Evolutionary conservation across 2,797 vertebrate genomes (phyloP), one percentile per base, ranked within the genome.

Genomic region (Eidolon dupreanum): DNA sequence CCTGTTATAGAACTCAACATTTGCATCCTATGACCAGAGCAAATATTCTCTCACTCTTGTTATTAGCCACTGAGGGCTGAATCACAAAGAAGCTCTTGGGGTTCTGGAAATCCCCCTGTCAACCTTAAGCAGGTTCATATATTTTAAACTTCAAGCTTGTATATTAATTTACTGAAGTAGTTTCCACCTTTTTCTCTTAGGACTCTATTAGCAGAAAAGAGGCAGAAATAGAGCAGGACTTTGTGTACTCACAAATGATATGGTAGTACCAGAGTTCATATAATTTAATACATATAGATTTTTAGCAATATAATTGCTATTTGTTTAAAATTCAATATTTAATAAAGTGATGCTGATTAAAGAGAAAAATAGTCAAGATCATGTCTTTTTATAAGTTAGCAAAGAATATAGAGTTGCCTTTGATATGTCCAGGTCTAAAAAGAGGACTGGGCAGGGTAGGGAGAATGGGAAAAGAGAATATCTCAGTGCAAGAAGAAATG

Each of bases 311-410:
- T 70, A 79, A n/a, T 82, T 31, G 70, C 3, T 55, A 22, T 88
- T 36, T 85, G 96, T 20, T 92, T 81, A 84, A 96, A 92, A 90
- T 91, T 68, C n/a, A 75, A 2, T 61, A 66, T 75, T 87, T 86
- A 90, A 68, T 95, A 63, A 63, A 75, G 9, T 63, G 5, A 65
- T 94, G 15, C 26, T 20, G 38, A 1, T 89, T 88, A 79, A 92
- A 79, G 61, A 88, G 43, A 84, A 70, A 93, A 66, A 26, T 38
- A 92, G 95, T 46, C 57, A 88, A 46, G 33, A 36, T 36, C 33
- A 75, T 94, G 11, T 36, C 46, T 93, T 85, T 93, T 77, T 74
- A 78, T 85, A 92, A 84, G 12, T 38, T 38, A 93, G 10, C 10
- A 19, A 65, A 75, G 26, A 71, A 31, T 93, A 17, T 33, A 17